Base-by-base conservation (phyloP, 2,888 invertebrate genomes). In the Zygothrica quintamaculata region DNA sequence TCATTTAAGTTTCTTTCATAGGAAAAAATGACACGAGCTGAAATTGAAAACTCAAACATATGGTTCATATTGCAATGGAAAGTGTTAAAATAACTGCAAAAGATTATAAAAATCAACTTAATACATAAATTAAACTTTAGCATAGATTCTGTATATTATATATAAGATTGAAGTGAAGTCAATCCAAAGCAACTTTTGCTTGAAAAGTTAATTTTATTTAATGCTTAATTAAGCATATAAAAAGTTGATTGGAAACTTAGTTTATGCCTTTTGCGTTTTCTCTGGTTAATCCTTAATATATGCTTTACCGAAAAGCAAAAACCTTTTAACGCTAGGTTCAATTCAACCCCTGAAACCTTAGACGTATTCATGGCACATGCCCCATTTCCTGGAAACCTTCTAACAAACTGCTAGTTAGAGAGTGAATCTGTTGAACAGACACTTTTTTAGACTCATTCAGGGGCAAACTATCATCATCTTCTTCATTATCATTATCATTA, bases 361-460 rank as follows among this genome's bases (percentile, higher is more conserved):
- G 73, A 44, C 37, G 76, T 50, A 34, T 53, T 61, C 69, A 68
- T 68, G 61, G 51, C 61, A 46, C 69, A 68, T 60, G 57, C 52
- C 13, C 42, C 5, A 16, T 47, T 40, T 71, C 74, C 70, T 74
- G 50, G 70, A 75, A 71, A 74, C 42, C 9, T 11, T 22, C 74
- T 50, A 47, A 58, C 67, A 37, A 50, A 13, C 34, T 29, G 18
- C 25, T 9, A 9, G 26, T n/a, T 22, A 22, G 18, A 22, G 18
- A 22, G 18, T 3, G 34, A 40, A 47, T 40, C 52, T 22, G 52
- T 33, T 40, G 34, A 18, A 6, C 12, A 31, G 64, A 39, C 48
- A 55, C 36, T 18, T n/a, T 42, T 13, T 18, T 36, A 40, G 57
- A 25, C 44, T 31, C 36, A 64, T 16, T 34, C 43, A 15, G n/a